phyloP scores from a whole-genome alignment of 1,140 invertebrate species.

The Leptoteleia sp. region DNA sequence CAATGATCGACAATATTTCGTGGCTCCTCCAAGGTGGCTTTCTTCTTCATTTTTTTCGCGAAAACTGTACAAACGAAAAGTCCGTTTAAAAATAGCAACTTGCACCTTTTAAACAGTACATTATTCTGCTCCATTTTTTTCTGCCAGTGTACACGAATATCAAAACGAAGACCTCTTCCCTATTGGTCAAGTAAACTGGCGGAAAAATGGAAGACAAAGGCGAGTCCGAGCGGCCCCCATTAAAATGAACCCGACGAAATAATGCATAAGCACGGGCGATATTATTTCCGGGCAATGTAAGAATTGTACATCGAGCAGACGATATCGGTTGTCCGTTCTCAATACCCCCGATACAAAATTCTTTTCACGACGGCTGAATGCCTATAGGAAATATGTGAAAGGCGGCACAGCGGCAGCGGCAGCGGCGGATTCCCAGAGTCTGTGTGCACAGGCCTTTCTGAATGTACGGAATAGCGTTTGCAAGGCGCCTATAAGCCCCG shows the following conservation, averaged over 20 bases:
- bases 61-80: no score
- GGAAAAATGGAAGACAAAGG: no score
- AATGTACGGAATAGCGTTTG: slow-evolving; percentile 77
- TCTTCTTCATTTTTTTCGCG: no score
- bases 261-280: neutral
- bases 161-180: no score
- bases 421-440: slow-evolving; percentile 68
- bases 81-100: no score
- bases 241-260: slow-evolving; percentile 48
- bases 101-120: no score
- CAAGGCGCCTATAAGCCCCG: slow-evolving; percentile 79
- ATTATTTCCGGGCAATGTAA: slow-evolving; percentile 55
- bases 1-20: no score
- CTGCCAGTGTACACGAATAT: no score
- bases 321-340: slow-evolving; percentile 75
- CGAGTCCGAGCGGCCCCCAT: slow-evolving; percentile 1
- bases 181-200: no score
- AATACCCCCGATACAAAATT: slow-evolving; percentile 82
- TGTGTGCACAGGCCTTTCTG: slow-evolving; percentile 77
- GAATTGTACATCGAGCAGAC: slow-evolving; percentile 64
- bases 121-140: no score
- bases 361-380: slow-evolving; percentile 79
- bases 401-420: slow-evolving; percentile 72
- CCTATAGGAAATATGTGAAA: slow-evolving; percentile 81
- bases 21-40: no score